These are phyloP conservation scores for Sitta carolinensis DNA, from an alignment of 2,797 vertebrate species.

Conservation along the genomic window DNA sequence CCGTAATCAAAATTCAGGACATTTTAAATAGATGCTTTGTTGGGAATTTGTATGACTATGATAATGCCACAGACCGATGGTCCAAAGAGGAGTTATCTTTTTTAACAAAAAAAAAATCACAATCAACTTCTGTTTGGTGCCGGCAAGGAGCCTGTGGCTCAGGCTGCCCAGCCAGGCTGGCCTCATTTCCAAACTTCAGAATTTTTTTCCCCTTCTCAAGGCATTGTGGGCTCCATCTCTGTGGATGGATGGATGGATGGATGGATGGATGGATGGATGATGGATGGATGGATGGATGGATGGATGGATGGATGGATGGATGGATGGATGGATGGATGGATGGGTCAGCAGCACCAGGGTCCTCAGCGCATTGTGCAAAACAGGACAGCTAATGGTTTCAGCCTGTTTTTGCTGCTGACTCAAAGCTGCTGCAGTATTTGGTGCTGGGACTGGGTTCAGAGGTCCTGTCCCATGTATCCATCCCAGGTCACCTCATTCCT, in stretches of 20 bases:
- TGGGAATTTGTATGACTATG: constrained; percentile 16
- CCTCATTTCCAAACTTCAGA: not conserved
- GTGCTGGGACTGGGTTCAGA: not conserved
- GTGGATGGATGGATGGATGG: not conserved
- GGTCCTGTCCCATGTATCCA: too few species aligned
- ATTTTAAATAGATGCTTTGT: constrained; percentile 64
- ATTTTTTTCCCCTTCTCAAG: not conserved
- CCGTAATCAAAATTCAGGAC: constrained; percentile 48
- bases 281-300: not conserved
- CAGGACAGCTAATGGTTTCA: not conserved
- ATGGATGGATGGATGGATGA: not conserved
- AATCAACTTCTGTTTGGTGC: not conserved
- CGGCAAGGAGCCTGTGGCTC: not conserved
- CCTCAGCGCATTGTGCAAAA: fast-evolving
- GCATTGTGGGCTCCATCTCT: not conserved
- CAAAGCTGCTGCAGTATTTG: not conserved
- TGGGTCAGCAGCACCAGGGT: fast-evolving
- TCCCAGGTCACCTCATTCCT: not conserved
- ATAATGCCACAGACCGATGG: not conserved
- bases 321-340: not conserved
- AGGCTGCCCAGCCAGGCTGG: not conserved
- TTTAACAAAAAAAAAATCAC: not conserved
- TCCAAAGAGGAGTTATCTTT: constrained; percentile 44
- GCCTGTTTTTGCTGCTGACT: not conserved
- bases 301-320: not conserved